phyloP scores from a whole-genome alignment of 1,140 invertebrate genomes.

The Hylaeus anthracinus region DNA sequence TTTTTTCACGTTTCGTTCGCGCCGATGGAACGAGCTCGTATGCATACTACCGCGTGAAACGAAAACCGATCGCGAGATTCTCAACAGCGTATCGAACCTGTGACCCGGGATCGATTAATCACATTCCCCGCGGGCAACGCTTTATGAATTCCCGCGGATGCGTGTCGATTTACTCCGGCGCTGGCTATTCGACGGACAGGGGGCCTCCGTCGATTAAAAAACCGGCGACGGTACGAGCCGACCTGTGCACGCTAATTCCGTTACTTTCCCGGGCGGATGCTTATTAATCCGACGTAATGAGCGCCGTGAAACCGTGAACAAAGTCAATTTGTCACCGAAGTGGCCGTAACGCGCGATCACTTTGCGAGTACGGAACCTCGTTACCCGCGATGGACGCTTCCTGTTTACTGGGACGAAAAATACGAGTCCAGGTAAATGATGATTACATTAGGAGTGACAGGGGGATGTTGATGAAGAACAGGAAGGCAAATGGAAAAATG shows the following conservation, averaged over 20 bases:
- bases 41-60: slow-evolving; percentile 41
- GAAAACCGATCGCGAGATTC: slow-evolving; percentile 52
- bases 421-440: no score
- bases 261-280: slow-evolving; percentile 28
- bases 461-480: no score
- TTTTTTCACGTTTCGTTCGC: slow-evolving; percentile 13
- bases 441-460: no score
- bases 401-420: no score
- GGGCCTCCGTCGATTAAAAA: slow-evolving; percentile 41
- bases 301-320: neutral
- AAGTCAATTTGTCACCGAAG: neutral
- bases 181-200: slow-evolving; percentile 25
- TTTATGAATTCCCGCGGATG: slow-evolving; percentile 47
- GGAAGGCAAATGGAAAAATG: no score
- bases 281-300: slow-evolving; percentile 22
- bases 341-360: no score
- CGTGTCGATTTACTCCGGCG: slow-evolving; percentile 25
- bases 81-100: slow-evolving; percentile 54
- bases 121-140: slow-evolving; percentile 23
- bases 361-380: no score
- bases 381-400: no score
- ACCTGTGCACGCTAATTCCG: slow-evolving; percentile 33
- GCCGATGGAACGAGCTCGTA: slow-evolving; percentile 33
- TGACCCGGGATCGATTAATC: slow-evolving; percentile 62
- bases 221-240: slow-evolving; percentile 23